These are phyloP conservation scores for Anoplopoma fimbria DNA, from an alignment of 2,113 vertebrate genomes.

Conservation along the genomic window DNA sequence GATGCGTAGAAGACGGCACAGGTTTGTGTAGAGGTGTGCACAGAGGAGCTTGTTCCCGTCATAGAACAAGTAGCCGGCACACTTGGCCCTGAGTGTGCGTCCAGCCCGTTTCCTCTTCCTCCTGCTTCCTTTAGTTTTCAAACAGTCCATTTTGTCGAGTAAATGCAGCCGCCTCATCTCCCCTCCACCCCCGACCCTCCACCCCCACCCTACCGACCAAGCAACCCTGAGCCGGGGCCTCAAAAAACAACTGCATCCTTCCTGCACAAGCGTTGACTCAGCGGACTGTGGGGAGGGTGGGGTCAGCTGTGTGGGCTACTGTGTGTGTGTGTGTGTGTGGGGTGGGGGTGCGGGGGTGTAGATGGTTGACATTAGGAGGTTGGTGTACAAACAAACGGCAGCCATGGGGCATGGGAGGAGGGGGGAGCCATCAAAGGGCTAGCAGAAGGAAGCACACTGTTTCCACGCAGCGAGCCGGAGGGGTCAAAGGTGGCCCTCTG, in stretches of 20 bases:
- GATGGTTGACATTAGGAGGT: conserved; percentile 65
- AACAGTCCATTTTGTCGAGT: conserved; percentile 46
- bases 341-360: background rate
- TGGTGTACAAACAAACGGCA: conserved; percentile 67
- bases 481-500: conserved; percentile 59
- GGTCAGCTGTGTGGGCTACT: conserved; percentile 7
- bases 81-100: conserved; percentile 32
- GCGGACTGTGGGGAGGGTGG: conserved; percentile 57
- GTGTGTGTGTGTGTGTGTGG: conserved; percentile 13
- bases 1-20: conserved; percentile 65
- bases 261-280: conserved; percentile 83
- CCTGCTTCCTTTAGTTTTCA: conserved; percentile 36
- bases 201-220: conserved; percentile 13
- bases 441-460: conserved; percentile 70
- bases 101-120: conserved; percentile 57
- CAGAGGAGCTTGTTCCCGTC: conserved; percentile 35
- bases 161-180: conserved; percentile 12
- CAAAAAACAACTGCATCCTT: conserved; percentile 84
- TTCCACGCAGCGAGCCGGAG: conserved; percentile 62
- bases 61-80: background rate
- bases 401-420: conserved; percentile 35
- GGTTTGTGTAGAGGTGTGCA: conserved; percentile 37
- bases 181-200: background rate
- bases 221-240: conserved; percentile 44
- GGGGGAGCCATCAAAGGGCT: conserved; percentile 54